Conservation (phyloP, 1,140 invertebrate genomes). For the Psix sp. region DNA sequence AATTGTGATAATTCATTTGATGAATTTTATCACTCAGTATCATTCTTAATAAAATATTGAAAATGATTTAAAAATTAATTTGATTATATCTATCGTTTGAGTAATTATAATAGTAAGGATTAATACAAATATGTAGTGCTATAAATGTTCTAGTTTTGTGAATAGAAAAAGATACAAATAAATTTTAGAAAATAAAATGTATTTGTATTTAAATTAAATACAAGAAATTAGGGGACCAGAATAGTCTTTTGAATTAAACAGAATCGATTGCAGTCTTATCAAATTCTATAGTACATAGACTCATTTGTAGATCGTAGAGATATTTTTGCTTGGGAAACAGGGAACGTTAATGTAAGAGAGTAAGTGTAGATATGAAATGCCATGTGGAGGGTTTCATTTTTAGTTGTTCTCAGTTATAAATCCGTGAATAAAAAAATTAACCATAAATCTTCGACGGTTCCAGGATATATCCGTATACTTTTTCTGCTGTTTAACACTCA, state of each 20-base stretch:
- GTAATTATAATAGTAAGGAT: too few relatives aligned
- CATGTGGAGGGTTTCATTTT: slow-evolving; percentile 37
- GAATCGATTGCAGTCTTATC: slow-evolving; percentile 42
- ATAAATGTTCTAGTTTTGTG: too few relatives aligned
- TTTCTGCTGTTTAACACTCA: slow-evolving; percentile 58
- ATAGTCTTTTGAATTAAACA: slow-evolving; percentile 23
- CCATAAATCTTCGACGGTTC: slow-evolving; percentile 51
- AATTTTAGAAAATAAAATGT: too few relatives aligned
- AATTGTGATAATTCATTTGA: too few relatives aligned
- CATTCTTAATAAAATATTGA: too few relatives aligned
- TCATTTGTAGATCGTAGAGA: slow-evolving; percentile 39
- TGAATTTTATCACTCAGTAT: too few relatives aligned
- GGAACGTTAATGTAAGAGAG: slow-evolving; percentile 19
- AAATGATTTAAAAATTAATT: too few relatives aligned
- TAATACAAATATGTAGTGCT: too few relatives aligned
- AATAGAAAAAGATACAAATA: too few relatives aligned
- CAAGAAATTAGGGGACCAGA: slow-evolving; percentile 23
- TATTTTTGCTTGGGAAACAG: slow-evolving; percentile 46
- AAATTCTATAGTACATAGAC: slow-evolving; percentile 45
- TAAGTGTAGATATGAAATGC: slow-evolving; percentile 53
- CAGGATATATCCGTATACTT: slow-evolving; percentile 59
- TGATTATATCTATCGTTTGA: too few relatives aligned
- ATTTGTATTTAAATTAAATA: too few relatives aligned
- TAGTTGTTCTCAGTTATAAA: slow-evolving; percentile 42
- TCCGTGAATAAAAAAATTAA: slow-evolving; percentile 62